A percentile compares a stretch with the other conserved stretches of the same genome.
Conservation (phyloP, 2,113 vertebrate genomes). For the Amazona guildingii region DNA sequence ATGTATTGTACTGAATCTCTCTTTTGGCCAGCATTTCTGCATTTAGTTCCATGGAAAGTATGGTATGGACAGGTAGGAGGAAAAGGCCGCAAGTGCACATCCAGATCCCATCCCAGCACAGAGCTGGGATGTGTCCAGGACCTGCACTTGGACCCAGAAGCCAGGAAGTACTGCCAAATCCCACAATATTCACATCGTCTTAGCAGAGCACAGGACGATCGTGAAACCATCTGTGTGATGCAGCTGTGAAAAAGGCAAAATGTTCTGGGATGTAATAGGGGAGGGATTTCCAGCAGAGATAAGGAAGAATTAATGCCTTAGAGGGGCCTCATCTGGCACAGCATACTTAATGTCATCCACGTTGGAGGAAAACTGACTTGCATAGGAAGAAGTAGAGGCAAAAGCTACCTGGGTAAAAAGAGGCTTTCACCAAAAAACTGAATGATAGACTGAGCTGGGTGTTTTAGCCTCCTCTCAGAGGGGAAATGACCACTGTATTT, state of each 20-base stretch:
- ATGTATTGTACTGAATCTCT: not conserved
- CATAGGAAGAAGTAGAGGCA: not conserved
- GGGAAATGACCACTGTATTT: not conserved
- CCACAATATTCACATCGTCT: not conserved
- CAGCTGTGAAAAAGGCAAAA: constrained; percentile 26
- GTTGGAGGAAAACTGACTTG: not conserved
- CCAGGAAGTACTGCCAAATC: constrained; percentile 41
- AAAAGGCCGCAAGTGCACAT: not conserved
- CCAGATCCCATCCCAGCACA: constrained; percentile 11
- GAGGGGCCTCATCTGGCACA: not conserved
- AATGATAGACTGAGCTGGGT: not conserved
- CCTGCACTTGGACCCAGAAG: constrained; percentile 23
- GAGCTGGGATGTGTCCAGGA: constrained; percentile 8
- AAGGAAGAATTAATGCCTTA: constrained; percentile 27
- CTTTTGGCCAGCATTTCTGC: not conserved
- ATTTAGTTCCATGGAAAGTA: constrained; percentile 19
- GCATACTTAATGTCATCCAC: accelerated
- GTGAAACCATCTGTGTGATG: not conserved
- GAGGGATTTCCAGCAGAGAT: constrained; percentile 9
- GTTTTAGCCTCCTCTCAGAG: not conserved
- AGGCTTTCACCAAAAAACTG: not conserved
- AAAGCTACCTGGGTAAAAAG: not conserved
- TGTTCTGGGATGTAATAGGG: not conserved
- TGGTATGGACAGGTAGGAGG: constrained; percentile 52
- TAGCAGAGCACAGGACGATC: not conserved